Conservation (phyloP, 1,140 invertebrate genomes). For the Nasonia longicornis region DNA sequence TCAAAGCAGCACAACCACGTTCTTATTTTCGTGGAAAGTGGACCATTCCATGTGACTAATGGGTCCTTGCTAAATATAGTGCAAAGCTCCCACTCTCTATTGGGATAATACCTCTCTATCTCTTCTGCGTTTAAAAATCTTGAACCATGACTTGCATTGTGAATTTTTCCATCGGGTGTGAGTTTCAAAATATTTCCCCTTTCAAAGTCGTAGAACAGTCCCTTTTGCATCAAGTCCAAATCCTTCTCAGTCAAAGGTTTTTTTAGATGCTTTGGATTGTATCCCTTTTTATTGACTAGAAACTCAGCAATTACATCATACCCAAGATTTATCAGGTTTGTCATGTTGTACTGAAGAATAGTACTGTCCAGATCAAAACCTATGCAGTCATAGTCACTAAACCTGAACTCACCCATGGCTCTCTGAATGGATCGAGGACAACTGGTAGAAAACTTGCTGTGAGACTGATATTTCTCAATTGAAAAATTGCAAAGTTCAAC, state of each 20-base stretch:
- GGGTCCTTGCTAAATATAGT: slow-evolving; percentile 71
- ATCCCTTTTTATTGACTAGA: slow-evolving; percentile 75
- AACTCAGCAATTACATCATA: slow-evolving; percentile 76
- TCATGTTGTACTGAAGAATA: slow-evolving; percentile 77
- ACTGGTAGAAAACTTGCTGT: neutral
- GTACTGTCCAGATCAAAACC: slow-evolving; percentile 88
- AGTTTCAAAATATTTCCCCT: slow-evolving; percentile 81
- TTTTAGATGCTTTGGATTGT: slow-evolving; percentile 69
- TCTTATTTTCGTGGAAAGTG: slow-evolving; percentile 72
- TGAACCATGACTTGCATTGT: slow-evolving; percentile 80
- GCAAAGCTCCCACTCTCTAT: slow-evolving; percentile 72
- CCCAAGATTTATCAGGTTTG: slow-evolving; percentile 73
- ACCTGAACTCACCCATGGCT: slow-evolving; percentile 66
- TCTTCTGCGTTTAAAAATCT: slow-evolving; percentile 71
- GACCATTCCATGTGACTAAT: slow-evolving; percentile 75
- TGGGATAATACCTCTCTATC: slow-evolving; percentile 73
- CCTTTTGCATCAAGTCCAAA: slow-evolving; percentile 79
- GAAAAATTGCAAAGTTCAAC: neutral
- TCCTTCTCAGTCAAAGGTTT: slow-evolving; percentile 70
- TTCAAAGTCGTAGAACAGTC: slow-evolving; percentile 80
- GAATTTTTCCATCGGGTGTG: slow-evolving; percentile 73
- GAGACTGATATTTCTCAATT: neutral
- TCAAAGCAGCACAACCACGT: slow-evolving; percentile 84
- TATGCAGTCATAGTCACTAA: slow-evolving; percentile 80
- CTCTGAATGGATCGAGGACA: neutral